A percentile compares a stretch with the other conserved stretches of the same genome.
Evolutionary conservation across 35 echinoderm and acorn worm genomes (phyloP).

Genomic region (Ophiothrix spiculata): DNA sequence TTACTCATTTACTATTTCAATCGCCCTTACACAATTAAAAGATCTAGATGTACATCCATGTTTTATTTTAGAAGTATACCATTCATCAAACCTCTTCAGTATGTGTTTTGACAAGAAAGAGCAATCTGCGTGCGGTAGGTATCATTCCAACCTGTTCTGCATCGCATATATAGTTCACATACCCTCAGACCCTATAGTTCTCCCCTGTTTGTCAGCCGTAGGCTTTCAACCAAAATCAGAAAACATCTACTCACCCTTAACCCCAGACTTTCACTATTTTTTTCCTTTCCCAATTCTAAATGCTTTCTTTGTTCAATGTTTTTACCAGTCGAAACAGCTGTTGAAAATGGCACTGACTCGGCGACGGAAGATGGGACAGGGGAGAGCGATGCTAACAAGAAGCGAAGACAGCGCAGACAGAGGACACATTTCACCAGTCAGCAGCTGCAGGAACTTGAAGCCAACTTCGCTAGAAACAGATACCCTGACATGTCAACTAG

Average conservation of each 20-base stretch:
- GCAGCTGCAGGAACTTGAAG: slow-evolving; percentile 95
- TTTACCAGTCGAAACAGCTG: slow-evolving; percentile 16
- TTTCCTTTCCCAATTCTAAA: not conserved
- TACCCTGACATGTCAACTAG: slow-evolving; percentile 98
- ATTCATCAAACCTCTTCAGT: too few relatives aligned
- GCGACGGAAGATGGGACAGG: slow-evolving; percentile 26
- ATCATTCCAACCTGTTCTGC: too few relatives aligned
- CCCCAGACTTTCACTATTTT: not conserved
- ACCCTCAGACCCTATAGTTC: too few relatives aligned
- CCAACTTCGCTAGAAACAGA: slow-evolving; percentile 88
- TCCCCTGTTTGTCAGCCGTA: not conserved
- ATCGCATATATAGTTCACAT: too few relatives aligned
- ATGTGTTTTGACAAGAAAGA: too few relatives aligned
- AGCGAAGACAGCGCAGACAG: slow-evolving; percentile 81
- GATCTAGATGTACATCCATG: too few relatives aligned
- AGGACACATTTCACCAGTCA: slow-evolving; percentile 98
- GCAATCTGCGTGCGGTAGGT: too few relatives aligned
- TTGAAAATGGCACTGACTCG: slow-evolving; percentile 25
- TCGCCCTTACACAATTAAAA: too few relatives aligned
- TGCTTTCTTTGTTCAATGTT: slow-evolving; percentile 16
- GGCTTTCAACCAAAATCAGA: not conserved
- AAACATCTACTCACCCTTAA: not conserved
- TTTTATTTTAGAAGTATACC: too few relatives aligned
- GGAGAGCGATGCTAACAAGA: slow-evolving; percentile 52
- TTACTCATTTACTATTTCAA: too few relatives aligned